A percentile compares a stretch with the other conserved stretches of the same genome.
Conservation (phyloP, 2,113 vertebrate genomes). For the Malurus cyaneus region DNA sequence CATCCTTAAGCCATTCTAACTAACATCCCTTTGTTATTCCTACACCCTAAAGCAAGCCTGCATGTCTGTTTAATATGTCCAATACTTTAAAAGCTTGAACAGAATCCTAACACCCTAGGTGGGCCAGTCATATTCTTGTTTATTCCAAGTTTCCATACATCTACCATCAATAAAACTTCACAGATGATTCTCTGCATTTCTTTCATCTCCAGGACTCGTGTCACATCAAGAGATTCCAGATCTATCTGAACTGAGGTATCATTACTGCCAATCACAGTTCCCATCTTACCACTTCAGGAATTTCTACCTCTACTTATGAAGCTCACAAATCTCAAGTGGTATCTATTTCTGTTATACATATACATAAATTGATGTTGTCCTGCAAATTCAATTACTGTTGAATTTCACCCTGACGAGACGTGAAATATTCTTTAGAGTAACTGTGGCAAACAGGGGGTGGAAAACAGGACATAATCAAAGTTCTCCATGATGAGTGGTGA, state of each 20-base stretch:
- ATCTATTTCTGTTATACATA: not conserved
- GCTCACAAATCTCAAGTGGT: not conserved
- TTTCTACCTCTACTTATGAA: not conserved
- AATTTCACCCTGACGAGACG: not conserved
- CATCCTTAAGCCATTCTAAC: not conserved
- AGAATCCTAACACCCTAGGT: not conserved
- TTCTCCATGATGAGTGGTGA: not conserved
- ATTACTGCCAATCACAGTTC: not conserved
- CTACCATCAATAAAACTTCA: not conserved
- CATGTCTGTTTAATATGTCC: not conserved
- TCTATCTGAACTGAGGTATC: not conserved
- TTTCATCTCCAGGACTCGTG: not conserved
- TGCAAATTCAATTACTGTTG: not conserved
- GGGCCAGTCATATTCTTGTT: not conserved
- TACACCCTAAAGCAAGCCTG: not conserved
- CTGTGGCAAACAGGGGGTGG: not conserved
- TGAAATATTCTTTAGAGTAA: not conserved
- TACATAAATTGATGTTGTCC: not conserved
- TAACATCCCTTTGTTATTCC: not conserved
- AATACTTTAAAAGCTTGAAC: not conserved
- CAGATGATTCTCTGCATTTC: not conserved
- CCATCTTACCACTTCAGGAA: not conserved
- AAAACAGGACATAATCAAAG: not conserved
- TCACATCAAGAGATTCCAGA: not conserved
- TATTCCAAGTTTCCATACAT: not conserved